Evolutionary conservation across 2,113 vertebrate genomes (phyloP).

Genomic region (Melierax canorus): DNA sequence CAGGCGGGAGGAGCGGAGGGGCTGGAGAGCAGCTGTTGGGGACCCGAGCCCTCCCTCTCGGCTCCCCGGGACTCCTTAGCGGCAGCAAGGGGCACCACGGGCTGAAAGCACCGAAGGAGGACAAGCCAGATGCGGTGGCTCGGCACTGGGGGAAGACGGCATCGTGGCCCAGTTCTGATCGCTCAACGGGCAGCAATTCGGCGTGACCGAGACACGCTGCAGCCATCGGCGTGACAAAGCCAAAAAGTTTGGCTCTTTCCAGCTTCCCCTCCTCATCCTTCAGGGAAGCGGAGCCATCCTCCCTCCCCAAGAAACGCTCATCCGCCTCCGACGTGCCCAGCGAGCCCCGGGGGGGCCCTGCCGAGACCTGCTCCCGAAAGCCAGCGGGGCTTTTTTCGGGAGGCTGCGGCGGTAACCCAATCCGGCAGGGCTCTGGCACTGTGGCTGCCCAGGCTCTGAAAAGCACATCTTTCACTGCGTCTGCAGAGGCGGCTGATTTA

Average conservation of each 20-base stretch:
- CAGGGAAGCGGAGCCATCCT: background rate
- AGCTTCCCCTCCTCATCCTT: background rate
- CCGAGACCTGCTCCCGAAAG: background rate
- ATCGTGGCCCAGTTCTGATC: rapidly evolving
- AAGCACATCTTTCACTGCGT: background rate
- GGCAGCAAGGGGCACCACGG: too few species aligned
- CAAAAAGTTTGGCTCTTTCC: background rate
- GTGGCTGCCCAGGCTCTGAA: background rate
- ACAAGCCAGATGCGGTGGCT: background rate
- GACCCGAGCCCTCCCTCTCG: background rate
- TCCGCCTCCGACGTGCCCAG: rapidly evolving
- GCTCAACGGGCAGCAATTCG: too few species aligned
- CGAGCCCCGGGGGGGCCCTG: background rate
- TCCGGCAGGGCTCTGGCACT: background rate
- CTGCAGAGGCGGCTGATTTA: background rate
- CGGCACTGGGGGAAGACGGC: background rate
- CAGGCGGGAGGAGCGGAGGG: too few species aligned
- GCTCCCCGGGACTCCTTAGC: too few species aligned
- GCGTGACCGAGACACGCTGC: rapidly evolving
- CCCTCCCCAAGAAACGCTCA: background rate
- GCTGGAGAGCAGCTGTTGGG: background rate
- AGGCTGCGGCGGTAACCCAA: background rate
- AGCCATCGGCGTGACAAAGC: rapidly evolving
- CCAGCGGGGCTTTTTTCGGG: background rate
- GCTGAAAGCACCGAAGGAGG: background rate